Evolutionary conservation across 2,888 invertebrate genomes (phyloP), one percentile per base, ranked within the genome.

Genomic region (Acanthopleura granulata): DNA sequence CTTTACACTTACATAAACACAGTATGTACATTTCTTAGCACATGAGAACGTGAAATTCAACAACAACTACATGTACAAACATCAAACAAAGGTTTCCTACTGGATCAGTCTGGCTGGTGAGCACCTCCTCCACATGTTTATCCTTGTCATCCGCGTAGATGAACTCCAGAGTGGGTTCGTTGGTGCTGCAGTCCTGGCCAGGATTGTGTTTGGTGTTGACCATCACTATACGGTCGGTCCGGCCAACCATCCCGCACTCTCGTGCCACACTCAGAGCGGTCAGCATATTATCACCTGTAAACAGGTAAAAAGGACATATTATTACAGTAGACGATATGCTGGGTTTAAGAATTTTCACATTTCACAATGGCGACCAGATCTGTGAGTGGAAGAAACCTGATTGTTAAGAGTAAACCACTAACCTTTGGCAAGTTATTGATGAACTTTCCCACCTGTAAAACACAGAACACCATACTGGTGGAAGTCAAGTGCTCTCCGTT

Each of bases 191-290:
- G 49, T 62, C 40, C 57, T 77, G 76, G 6, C 57, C 18, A 16
- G 51, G 49, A 0, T 72, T 76, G 0, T 74, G 74, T 1, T 76
- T 77, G 6, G 90, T 90, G 70, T 90, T 88, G 0, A 93, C 93
- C 15, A 93, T 90, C 72, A 94, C 92, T 0, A 94, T 93, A 14
- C 92, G 91, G 76, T 93, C 93, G 3, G 90, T 90, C 1, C 91
- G 89, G 25, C 92, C 92, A 0, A 98, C 93, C 85, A 98, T 96
- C 0, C 95, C 95, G 90, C 97, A 98, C 87, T 90, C 90, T 49
- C 88, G 80, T 0, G 97, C 97, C 16, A 98, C 98, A 84, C 97
- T 97, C 72, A 97, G 92, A 0, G 97, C 98, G 0, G 98, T 98
- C 82, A 97, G 91, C 89, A 98, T 89, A 82, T 91, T 91, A 83